phyloP scores from a whole-genome alignment of 2,888 invertebrate genomes.

The Erebia aethiops region DNA sequence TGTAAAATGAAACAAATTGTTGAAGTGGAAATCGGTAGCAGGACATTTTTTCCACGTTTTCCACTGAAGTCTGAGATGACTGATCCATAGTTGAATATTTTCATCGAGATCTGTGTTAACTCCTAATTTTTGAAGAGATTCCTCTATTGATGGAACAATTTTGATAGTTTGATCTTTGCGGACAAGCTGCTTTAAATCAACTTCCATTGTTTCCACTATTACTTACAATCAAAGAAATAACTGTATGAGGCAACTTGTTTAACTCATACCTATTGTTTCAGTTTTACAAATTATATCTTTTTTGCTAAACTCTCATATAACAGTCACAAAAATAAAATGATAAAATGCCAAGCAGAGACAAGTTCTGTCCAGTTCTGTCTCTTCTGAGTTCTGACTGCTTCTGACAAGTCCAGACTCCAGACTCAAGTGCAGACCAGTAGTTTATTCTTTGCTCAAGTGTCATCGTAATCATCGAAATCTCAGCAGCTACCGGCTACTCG shows the following conservation, averaged over 20 bases:
- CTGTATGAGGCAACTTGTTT: not conserved
- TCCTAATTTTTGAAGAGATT: constrained; percentile 62
- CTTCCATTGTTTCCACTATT: constrained; percentile 12
- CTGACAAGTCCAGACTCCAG: too few relatives aligned
- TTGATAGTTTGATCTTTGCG: constrained; percentile 65
- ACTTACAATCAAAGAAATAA: not conserved
- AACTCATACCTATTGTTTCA: not conserved
- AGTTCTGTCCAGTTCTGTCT: too few relatives aligned
- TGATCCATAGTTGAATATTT: constrained; percentile 63
- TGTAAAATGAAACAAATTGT: constrained; percentile 73
- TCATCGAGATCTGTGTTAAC: constrained; percentile 73
- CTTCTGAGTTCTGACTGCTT: too few relatives aligned
- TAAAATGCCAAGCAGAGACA: too few relatives aligned
- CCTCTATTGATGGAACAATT: constrained; percentile 76
- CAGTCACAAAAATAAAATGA: not conserved
- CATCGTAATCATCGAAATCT: too few relatives aligned
- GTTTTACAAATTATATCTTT: not conserved
- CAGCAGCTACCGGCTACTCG: too few relatives aligned
- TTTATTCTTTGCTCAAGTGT: too few relatives aligned
- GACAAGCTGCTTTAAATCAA: constrained; percentile 38
- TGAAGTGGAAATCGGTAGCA: constrained; percentile 73
- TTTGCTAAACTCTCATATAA: not conserved
- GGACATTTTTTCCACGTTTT: constrained; percentile 82
- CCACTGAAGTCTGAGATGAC: constrained; percentile 71
- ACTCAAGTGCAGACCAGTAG: too few relatives aligned